phyloP scores from a whole-genome alignment of 2,797 vertebrate species.

The Rhyacichthys aspro region DNA sequence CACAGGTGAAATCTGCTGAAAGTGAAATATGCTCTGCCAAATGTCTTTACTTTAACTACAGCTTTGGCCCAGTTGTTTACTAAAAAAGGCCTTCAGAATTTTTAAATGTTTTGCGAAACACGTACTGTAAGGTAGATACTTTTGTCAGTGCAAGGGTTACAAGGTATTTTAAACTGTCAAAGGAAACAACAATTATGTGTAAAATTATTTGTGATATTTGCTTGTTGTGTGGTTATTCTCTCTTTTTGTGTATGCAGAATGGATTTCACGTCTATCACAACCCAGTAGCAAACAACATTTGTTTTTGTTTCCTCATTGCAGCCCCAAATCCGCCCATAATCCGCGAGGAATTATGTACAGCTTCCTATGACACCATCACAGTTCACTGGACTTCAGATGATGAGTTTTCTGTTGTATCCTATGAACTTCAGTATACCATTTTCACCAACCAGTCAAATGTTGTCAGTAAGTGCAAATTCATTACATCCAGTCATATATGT shows the following conservation, averaged over 20 bases:
- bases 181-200: conserved; percentile 39
- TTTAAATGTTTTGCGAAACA: not conserved
- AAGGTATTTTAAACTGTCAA: conserved; percentile 23
- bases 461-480: conserved; percentile 87
- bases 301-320: conserved; percentile 63
- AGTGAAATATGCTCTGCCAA: not conserved
- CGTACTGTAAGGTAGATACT: conserved; percentile 9
- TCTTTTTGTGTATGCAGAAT: conserved; percentile 17
- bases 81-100: too few relatives aligned
- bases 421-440: conserved; percentile 97
- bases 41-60: too few relatives aligned
- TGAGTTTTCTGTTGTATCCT: conserved; percentile 96
- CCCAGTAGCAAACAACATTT: conserved; percentile 23
- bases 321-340: conserved; percentile 94
- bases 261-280: conserved; percentile 30
- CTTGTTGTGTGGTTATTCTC: conserved; percentile 27
- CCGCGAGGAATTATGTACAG: conserved; percentile 96
- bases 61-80: too few relatives aligned
- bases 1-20: conserved; percentile 83
- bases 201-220: conserved; percentile 44
- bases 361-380: conserved; percentile 97
- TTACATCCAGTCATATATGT: too few relatives aligned
- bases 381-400: conserved; percentile 98
- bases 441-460: conserved; percentile 96
- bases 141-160: not conserved